Evolutionary conservation across 2,888 invertebrate genomes (phyloP).

Genomic region (Eremobia ochroleuca): DNA sequence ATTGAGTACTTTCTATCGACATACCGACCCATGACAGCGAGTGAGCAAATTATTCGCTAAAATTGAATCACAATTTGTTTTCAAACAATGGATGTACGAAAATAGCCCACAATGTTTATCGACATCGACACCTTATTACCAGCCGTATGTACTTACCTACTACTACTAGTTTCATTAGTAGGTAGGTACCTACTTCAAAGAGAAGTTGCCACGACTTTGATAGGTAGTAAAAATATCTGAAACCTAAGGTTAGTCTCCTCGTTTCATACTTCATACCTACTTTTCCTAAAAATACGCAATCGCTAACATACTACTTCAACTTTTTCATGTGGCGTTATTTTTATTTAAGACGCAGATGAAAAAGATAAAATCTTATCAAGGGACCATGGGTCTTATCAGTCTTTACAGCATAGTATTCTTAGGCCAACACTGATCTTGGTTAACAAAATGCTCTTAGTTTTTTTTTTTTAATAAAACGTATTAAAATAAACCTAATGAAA

Average conservation of each 20-base stretch:
- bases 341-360: conserved; percentile 38
- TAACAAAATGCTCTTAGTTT: not conserved
- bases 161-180: not conserved
- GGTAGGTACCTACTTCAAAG: not conserved
- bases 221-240: not conserved
- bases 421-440: conserved; percentile 21
- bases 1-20: conserved; percentile 57
- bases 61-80: conserved; percentile 48
- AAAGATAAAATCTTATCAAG: conserved; percentile 41
- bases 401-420: not conserved
- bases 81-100: conserved; percentile 44
- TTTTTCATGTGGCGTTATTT: not conserved
- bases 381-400: conserved; percentile 36
- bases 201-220: not conserved
- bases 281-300: not conserved
- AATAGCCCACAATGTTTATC: conserved; percentile 47
- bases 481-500: not conserved
- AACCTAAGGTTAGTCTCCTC: not conserved
- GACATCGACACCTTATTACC: conserved; percentile 31
- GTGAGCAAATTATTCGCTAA: conserved; percentile 24
- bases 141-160: not conserved
- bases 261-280: not conserved
- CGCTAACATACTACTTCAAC: not conserved
- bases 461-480: not conserved
- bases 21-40: conserved; percentile 19